Evolutionary conservation across 2,888 invertebrate species (phyloP).

Genomic region (Torymus auratus): DNA sequence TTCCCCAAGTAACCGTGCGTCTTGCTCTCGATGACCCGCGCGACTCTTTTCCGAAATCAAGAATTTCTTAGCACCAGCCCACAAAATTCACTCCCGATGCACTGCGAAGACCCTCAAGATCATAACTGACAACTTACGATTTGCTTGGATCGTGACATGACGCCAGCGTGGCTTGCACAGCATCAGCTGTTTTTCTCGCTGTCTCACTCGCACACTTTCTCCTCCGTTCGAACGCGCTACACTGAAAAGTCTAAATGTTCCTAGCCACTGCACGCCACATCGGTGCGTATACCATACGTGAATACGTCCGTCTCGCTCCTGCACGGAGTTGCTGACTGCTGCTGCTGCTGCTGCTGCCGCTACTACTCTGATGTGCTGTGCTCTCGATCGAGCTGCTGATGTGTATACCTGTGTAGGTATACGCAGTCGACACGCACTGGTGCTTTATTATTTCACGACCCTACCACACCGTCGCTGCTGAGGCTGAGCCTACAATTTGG

Average conservation of each 20-base stretch:
- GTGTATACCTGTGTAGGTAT: conserved; percentile 2
- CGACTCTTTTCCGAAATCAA: neutral
- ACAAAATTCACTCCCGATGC: neutral
- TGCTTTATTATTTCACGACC: conserved; percentile 29
- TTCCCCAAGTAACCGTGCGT: conserved; percentile 54
- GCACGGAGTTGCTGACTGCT: no score
- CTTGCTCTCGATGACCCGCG: conserved; percentile 32
- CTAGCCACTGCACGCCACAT: no score
- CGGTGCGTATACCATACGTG: no score
- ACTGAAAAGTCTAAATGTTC: neutral
- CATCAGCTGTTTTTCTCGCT: conserved; percentile 73
- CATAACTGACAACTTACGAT: conserved; percentile 71
- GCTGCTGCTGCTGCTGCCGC: no score
- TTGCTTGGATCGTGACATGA: conserved; percentile 76
- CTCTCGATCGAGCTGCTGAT: neutral
- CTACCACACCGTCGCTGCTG: conserved; percentile 7
- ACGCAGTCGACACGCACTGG: neutral
- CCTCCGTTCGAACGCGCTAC: conserved; percentile 59
- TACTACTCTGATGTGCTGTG: conserved; percentile 1
- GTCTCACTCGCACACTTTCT: conserved; percentile 60
- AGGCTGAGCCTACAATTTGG: no score
- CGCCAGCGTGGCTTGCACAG: conserved; percentile 71
- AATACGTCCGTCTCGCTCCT: no score
- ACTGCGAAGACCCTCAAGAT: neutral
- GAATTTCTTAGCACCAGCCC: neutral